Evolutionary conservation across 2,888 invertebrate species (phyloP), one percentile per base, ranked within the genome.

Genomic region (Drosophila incognita): DNA sequence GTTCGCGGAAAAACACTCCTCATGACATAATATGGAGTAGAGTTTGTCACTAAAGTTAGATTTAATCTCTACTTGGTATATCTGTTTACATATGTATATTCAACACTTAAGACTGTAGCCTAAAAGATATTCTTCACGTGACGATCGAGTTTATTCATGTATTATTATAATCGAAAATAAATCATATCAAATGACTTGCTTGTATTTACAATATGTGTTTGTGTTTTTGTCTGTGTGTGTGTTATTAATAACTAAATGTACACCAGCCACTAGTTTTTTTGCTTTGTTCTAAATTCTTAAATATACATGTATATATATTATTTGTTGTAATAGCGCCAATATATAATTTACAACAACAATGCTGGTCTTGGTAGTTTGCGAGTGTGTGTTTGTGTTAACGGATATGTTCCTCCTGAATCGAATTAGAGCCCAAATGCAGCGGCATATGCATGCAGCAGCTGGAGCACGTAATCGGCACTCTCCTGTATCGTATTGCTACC

Each of bases 121-220:
- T 82, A 85, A 79, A 71, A 74, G 40, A 53, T 78, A 70, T 68
- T n/a, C 27, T 76, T 35, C 68, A 75, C 38, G 49, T 66, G 42
- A 63, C 24, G 66, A 54, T 69, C 49, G 42, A 66, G 53, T 52
- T 70, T 31, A 70, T 65, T 64, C 24, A 59, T 68, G 61, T 53
- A 38, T 74, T 70, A 51, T 65, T 74, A 51, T 68, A 61, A 48
- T 60, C 57, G 53, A 63, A 60, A 63, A 63, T 60, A 87, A 83
- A 84, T 87, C 85, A 85, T 87, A 87, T 85, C 85, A 87, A 85
- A 85, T 85, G 85, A 85, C 79, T 87, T 79, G 31, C 54, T 51
- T 46, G 4, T 84, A 85, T 85, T 76, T 85, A 85, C 85, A 85
- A 18, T 62, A 65, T 36, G 11, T 33, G 36, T 36, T 38, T 54